Percentiles rank a stretch among this genome's conserved stretches.
phyloP scores from a whole-genome alignment of 1,140 invertebrate species.

The Meloidogyne chitwoodi region DNA sequence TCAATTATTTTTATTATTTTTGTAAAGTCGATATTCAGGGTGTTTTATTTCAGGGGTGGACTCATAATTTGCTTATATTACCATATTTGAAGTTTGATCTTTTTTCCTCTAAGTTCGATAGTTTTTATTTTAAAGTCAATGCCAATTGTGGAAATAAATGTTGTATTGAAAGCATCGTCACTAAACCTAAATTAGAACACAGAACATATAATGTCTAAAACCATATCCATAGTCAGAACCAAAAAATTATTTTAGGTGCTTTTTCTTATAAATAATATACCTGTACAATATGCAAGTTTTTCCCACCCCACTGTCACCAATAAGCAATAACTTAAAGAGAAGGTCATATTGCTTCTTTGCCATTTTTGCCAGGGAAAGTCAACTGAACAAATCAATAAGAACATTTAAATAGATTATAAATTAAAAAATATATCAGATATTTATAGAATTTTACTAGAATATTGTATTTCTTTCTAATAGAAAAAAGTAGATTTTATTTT shows the following conservation, averaged over 20 bases:
- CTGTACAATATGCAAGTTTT: slow-evolving; percentile 92
- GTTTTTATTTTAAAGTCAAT: slow-evolving; percentile 66
- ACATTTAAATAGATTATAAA: too few relatives aligned
- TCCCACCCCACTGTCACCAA: slow-evolving; percentile 92
- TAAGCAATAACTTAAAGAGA: slow-evolving; percentile 91
- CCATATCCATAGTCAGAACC: too few relatives aligned
- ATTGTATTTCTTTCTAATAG: too few relatives aligned
- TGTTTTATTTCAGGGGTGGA: too few relatives aligned
- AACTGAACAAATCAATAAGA: background rate
- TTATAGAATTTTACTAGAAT: too few relatives aligned
- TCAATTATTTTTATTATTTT: too few relatives aligned
- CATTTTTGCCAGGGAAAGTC: slow-evolving; percentile 26
- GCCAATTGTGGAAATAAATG: slow-evolving; percentile 97
- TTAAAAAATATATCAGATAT: too few relatives aligned
- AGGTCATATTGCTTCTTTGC: slow-evolving; percentile 87
- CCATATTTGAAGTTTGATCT: slow-evolving; percentile 66
- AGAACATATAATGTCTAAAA: background rate
- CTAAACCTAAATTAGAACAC: slow-evolving; percentile 71
- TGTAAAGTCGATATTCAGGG: too few relatives aligned
- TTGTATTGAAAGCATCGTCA: slow-evolving; percentile 95
- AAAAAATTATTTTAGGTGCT: too few relatives aligned
- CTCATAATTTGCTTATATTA: slow-evolving; percentile 27
- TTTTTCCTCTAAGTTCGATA: slow-evolving; percentile 65
- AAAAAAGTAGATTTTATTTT: background rate
- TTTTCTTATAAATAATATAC: background rate